Evolutionary conservation across 2,113 vertebrate genomes (phyloP), one percentile per base, ranked within the genome.

Genomic region (Pollachius pollachius): DNA sequence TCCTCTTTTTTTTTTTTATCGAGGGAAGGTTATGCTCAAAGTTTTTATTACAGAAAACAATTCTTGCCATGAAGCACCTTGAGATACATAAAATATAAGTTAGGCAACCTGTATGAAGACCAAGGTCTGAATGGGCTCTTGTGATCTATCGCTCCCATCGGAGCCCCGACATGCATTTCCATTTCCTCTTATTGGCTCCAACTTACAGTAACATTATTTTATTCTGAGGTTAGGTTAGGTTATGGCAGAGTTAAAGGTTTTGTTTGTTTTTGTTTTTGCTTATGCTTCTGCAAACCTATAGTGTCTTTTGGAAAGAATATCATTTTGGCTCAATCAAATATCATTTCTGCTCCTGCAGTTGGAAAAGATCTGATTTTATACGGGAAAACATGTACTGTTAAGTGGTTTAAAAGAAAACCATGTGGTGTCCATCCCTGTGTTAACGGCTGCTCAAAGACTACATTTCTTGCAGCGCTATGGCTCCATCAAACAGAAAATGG

Each of bases 121-220:
- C 72, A 19, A 62, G 80, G 85, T 92, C 91, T 89, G 91, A 92
- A 70, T 78, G 80, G 89, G 89, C 85, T 90, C 75, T 34, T 85
- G 89, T 89, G 85, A 90, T 91, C 79, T 89, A 83, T 90, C 34
- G 89, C 89, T 93, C 90, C 90, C 82, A 86, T 92, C 76, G 84
- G 90, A 91, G 90, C 84, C n/a, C 48, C 76, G 72, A 68, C 72
- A 81, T 76, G 72, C 72, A 80, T 87, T 48, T 88, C 76, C 30
- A 80, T 76, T 82, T 74, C 71, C 0, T 60, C 83, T 64, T 67
- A 23, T 52, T 18, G 59, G 19, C 5, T 25, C 56, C 34, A 37
- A 30, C 9, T 63, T 64, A 15, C 15, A 19, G 13, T 34, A 57
- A 57, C 5, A n/a, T 48, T 48, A 9, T 48, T 41, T 48, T 13